A percentile compares a stretch with the other conserved stretches of the same genome.
Conservation (phyloP, 2,797 vertebrate genomes). For the Dipus sagitta region DNA sequence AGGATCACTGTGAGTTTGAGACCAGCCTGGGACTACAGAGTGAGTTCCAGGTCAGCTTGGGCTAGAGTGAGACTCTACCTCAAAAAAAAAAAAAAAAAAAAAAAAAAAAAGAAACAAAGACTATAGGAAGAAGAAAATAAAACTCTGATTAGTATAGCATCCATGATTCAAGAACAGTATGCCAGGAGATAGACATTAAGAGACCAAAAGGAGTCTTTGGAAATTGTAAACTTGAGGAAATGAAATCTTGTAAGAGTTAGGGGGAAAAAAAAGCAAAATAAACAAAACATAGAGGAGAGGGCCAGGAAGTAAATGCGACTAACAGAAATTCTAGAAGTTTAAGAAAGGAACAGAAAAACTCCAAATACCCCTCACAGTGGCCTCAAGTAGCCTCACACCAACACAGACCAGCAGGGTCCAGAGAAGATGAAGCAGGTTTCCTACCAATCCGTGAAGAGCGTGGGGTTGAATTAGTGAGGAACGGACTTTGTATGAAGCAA, state of each 20-base stretch:
- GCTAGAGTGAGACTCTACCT: background rate
- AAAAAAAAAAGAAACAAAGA: background rate
- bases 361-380: background rate
- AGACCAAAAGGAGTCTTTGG: conserved; percentile 25
- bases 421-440: conserved; percentile 1
- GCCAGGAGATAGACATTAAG: background rate
- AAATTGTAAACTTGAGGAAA: conserved; percentile 55
- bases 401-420: background rate
- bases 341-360: conserved; percentile 19
- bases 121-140: background rate
- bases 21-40: no score
- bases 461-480: background rate
- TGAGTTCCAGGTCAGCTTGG: conserved; percentile 5
- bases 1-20: no score
- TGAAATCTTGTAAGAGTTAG: background rate
- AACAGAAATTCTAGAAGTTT: conserved; percentile 23
- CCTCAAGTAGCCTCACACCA: conserved; percentile 6
- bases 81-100: no score
- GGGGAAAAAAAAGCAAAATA: background rate
- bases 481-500: conserved; percentile 13
- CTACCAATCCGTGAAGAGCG: background rate
- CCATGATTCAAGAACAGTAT: conserved; percentile 5
- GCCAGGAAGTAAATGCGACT: background rate
- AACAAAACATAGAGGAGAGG: conserved; percentile 29
- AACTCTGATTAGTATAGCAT: conserved; percentile 17